Conservation (phyloP, 1,140 invertebrate species). For the Tetramorium parvispinum region DNA sequence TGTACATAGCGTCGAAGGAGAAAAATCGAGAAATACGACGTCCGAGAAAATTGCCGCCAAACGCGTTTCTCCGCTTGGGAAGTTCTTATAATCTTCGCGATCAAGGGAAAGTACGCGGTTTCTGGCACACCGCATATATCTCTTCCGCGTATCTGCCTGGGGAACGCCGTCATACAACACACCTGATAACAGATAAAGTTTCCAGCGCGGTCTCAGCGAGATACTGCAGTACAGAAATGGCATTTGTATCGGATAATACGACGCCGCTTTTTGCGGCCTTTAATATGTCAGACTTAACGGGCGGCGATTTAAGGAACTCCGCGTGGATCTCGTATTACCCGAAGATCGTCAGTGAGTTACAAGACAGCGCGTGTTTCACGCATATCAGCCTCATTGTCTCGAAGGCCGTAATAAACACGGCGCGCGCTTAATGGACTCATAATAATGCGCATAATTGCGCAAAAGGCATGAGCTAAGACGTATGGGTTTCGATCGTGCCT, state of each 20-base stretch:
- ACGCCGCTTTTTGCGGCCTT: not conserved
- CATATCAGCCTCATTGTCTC: not conserved
- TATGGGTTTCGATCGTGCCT: constrained; percentile 23
- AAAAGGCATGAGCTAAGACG: not conserved
- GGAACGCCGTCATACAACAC: not conserved
- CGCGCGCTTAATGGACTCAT: not conserved
- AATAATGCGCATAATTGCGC: constrained; percentile 19
- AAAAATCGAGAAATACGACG: not conserved
- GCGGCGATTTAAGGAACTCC: not conserved
- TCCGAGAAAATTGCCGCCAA: not conserved
- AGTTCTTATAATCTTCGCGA: not conserved
- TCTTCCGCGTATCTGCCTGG: constrained; percentile 6
- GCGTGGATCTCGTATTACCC: constrained; percentile 38
- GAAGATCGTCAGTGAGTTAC: constrained; percentile 16
- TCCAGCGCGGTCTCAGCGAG: not conserved
- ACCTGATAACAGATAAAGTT: constrained; percentile 53
- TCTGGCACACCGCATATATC: not conserved
- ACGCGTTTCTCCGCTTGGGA: not conserved
- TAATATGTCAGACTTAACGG: constrained; percentile 23
- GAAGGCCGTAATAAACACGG: not conserved
- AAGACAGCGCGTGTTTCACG: not conserved
- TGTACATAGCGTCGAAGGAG: not conserved
- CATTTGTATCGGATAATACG: not conserved
- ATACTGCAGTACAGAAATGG: constrained; percentile 35
- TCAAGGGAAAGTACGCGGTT: not conserved